These are phyloP conservation scores for Barbus barbus DNA, from an alignment of 2,113 vertebrate species.

Conservation along the genomic window DNA sequence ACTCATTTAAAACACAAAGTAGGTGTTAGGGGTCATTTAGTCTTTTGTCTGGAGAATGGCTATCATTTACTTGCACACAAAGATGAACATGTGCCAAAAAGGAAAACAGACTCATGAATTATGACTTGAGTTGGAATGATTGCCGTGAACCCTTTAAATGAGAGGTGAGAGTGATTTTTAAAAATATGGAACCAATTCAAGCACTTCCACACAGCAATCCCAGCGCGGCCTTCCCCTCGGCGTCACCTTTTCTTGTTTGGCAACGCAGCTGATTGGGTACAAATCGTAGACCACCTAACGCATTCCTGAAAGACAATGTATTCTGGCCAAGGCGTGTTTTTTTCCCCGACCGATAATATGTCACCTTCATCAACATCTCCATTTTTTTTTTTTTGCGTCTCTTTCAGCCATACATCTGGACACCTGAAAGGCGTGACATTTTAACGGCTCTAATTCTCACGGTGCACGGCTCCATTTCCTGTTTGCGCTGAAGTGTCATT, in stretches of 20 bases:
- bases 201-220: neutral
- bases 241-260: conserved; percentile 15
- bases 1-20: conserved; percentile 40
- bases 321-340: conserved; percentile 25
- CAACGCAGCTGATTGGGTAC: conserved; percentile 1
- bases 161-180: conserved; percentile 7
- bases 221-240: neutral
- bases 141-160: conserved; percentile 15
- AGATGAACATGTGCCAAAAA: conserved; percentile 2
- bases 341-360: too few relatives aligned
- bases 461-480: conserved; percentile 76
- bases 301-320: conserved; percentile 62
- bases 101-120: conserved; percentile 22
- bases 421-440: conserved; percentile 80
- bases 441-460: conserved; percentile 79
- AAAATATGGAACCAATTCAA: conserved; percentile 23
- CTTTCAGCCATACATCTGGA: conserved; percentile 75
- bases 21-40: conserved; percentile 35
- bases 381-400: conserved; percentile 75
- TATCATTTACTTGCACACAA: conserved; percentile 25
- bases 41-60: conserved; percentile 25
- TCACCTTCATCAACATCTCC: conserved; percentile 50
- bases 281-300: conserved; percentile 2
- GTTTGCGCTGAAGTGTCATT: conserved; percentile 80
- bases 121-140: conserved; percentile 26